phyloP scores from a whole-genome alignment of 2,888 invertebrate genomes.

The Ennomos erosarius region DNA sequence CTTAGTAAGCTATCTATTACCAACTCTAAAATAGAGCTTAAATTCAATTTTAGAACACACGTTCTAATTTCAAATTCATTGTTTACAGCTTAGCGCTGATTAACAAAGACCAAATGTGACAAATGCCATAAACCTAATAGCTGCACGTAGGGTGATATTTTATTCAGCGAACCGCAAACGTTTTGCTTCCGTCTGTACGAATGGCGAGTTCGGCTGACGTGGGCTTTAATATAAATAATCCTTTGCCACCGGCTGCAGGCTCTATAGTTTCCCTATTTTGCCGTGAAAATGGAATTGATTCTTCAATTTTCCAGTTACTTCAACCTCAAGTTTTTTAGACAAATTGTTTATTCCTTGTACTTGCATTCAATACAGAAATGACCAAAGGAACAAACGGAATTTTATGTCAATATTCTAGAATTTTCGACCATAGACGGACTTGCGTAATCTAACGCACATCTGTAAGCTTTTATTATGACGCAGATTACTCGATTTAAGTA shows the following conservation, averaged over 20 bases:
- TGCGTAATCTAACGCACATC: too few species aligned
- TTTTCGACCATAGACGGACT: too few species aligned
- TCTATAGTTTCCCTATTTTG: not conserved
- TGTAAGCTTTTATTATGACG: too few species aligned
- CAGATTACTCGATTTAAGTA: too few species aligned
- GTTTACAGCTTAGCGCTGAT: constrained; percentile 21
- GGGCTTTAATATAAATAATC: constrained; percentile 73
- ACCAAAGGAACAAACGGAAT: too few species aligned
- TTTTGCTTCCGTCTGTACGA: constrained; percentile 44
- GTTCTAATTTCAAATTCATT: constrained; percentile 18
- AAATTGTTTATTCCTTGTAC: too few species aligned
- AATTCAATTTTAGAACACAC: constrained; percentile 4
- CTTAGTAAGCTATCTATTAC: not conserved
- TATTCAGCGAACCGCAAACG: constrained; percentile 41
- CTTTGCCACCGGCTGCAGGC: not conserved
- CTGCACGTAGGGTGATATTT: constrained; percentile 40
- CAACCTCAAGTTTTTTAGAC: too few species aligned
- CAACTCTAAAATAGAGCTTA: not conserved
- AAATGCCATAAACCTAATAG: constrained; percentile 43
- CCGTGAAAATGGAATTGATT: too few species aligned
- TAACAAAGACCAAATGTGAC: constrained; percentile 30
- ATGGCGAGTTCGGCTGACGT: constrained; percentile 40
- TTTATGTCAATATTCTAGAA: too few species aligned
- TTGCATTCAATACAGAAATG: too few species aligned
- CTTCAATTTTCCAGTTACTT: too few species aligned